phyloP scores from a whole-genome alignment of 2,888 invertebrate genomes.

The Acanthosepion esculentum region DNA sequence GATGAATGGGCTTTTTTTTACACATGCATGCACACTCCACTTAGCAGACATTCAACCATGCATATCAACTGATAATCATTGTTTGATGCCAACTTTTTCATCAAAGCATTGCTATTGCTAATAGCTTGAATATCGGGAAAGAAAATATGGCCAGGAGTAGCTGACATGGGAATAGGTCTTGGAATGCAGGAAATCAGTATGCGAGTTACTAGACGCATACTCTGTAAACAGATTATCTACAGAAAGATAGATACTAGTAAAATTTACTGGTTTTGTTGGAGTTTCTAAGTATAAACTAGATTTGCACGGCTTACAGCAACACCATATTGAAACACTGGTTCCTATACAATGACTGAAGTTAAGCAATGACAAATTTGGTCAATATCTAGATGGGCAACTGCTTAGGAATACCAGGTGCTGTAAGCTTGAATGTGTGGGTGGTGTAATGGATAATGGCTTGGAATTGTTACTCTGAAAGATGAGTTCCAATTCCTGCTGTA shows the following conservation, averaged over 20 bases:
- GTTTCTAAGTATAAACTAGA: not conserved
- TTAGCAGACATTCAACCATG: slow-evolving; percentile 20
- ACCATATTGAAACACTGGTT: no score
- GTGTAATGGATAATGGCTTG: no score
- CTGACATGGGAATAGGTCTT: not conserved
- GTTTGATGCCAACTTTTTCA: slow-evolving; percentile 1
- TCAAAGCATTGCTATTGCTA: not conserved
- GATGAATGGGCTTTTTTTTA: slow-evolving; percentile 33
- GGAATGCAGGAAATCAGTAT: not conserved
- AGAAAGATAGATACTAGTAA: not conserved
- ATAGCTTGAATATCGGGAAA: not conserved
- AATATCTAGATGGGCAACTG: no score
- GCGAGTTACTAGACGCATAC: not conserved
- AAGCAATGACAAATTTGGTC: no score
- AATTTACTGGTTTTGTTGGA: not conserved
- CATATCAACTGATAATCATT: slow-evolving; percentile 9
- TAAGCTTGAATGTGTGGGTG: no score
- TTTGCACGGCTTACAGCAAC: no score
- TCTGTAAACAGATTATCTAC: not conserved
- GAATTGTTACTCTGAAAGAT: no score
- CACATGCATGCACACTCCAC: slow-evolving; percentile 12
- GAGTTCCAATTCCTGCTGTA: no score
- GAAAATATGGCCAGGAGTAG: not conserved
- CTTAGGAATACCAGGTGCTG: no score
- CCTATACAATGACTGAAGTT: no score